phyloP scores from a whole-genome alignment of 2,888 invertebrate species.

The Scaptomyza caliginosa region DNA sequence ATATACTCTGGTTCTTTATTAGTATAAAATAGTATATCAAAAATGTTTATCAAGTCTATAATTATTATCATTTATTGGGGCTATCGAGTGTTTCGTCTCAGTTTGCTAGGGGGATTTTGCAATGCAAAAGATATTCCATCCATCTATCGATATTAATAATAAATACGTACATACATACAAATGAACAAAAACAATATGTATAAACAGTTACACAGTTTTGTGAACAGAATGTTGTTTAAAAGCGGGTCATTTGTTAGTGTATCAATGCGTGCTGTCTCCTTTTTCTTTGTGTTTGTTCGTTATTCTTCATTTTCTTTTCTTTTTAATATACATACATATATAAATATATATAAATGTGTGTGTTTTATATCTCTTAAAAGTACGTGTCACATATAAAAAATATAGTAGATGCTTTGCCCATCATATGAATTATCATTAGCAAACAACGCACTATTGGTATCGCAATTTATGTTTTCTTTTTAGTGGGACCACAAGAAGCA shows the following conservation, averaged over 20 bases:
- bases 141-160: conserved; percentile 56
- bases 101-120: conserved; percentile 34
- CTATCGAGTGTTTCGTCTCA: conserved; percentile 47
- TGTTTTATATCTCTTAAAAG: conserved; percentile 66
- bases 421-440: conserved; percentile 39
- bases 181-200: conserved; percentile 49
- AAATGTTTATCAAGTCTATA: conserved; percentile 78
- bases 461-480: no score
- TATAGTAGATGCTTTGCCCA: conserved; percentile 64
- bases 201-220: conserved; percentile 24
- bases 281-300: conserved; percentile 2
- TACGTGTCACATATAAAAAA: conserved; percentile 76
- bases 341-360: conserved; percentile 63
- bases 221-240: conserved; percentile 42
- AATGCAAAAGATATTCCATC: conserved; percentile 52
- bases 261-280: conserved; percentile 54
- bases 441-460: conserved; percentile 47
- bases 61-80: conserved; percentile 76
- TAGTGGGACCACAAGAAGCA: conserved; percentile 61
- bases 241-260: conserved; percentile 60
- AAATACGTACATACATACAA: conserved; percentile 55
- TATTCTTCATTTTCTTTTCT: conserved; percentile 16
- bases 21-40: conserved; percentile 78
- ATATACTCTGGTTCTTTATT: conserved; percentile 68
- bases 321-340: conserved; percentile 56